Conservation (phyloP, 2,113 vertebrate species). For the Chelonoidis abingdonii region DNA sequence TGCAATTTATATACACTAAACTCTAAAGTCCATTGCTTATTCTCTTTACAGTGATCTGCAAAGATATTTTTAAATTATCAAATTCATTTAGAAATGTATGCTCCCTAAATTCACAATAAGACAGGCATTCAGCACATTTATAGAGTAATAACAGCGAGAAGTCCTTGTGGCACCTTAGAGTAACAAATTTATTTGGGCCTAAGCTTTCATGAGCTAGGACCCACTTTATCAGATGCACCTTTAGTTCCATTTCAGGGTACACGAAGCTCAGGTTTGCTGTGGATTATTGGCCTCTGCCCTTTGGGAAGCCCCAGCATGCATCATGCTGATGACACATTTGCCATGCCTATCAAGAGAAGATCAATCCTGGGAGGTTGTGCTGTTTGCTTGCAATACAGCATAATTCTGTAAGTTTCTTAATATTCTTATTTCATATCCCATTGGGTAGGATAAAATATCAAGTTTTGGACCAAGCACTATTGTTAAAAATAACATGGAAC, state of each 20-base stretch:
- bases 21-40: not conserved
- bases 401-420: not conserved
- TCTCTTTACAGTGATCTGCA: not conserved
- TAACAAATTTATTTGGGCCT: too few species aligned
- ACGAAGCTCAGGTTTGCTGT: not conserved
- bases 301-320: not conserved
- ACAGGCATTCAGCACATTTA: not conserved
- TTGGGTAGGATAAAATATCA: not conserved
- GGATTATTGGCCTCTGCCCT: not conserved
- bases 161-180: too few species aligned
- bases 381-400: not conserved
- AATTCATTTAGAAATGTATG: not conserved
- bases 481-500: not conserved
- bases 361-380: not conserved
- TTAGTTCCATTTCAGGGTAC: not conserved
- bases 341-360: not conserved
- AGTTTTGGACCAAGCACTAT: not conserved
- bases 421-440: not conserved
- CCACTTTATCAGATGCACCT: not conserved
- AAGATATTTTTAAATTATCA: not conserved
- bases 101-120: not conserved
- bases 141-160: not conserved
- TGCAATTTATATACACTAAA: not conserved
- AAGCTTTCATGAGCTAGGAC: too few species aligned
- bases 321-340: not conserved